A percentile compares a stretch with the other conserved stretches of the same genome.
Evolutionary conservation across 2,797 vertebrate genomes (phyloP).

Genomic region (Coreius guichenoti): DNA sequence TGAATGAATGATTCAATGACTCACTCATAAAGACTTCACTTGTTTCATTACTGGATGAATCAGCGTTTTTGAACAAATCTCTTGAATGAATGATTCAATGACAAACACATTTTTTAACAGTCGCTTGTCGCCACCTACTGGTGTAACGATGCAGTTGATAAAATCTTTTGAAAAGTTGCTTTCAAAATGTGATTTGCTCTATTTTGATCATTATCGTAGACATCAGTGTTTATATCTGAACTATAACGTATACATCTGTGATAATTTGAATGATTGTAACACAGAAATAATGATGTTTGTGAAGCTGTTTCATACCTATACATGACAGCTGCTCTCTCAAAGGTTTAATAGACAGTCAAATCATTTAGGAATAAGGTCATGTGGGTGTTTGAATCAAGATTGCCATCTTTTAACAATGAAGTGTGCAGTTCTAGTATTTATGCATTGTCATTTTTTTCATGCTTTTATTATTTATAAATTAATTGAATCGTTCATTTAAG

Average conservation of each 20-base stretch:
- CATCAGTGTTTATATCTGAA: neutral
- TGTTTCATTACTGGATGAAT: neutral
- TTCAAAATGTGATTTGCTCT: neutral
- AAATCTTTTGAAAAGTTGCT: neutral
- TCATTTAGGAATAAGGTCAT: too few species aligned
- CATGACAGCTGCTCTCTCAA: neutral
- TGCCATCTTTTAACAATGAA: too few species aligned
- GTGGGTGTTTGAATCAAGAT: too few species aligned
- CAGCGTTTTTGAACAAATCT: neutral
- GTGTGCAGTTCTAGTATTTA: neutral
- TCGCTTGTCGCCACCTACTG: neutral
- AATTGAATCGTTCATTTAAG: neutral
- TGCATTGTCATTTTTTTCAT: neutral
- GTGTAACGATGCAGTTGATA: neutral
- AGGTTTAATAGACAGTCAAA: neutral
- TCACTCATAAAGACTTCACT: neutral
- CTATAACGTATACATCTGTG: neutral
- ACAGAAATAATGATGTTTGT: neutral
- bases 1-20: too few species aligned
- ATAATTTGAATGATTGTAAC: neutral
- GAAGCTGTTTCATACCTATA: too few species aligned
- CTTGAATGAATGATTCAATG: neutral
- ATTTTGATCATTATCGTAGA: neutral
- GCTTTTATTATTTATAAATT: neutral
- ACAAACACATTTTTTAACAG: fast-evolving